Evolutionary conservation across 1,140 invertebrate genomes (phyloP), one percentile per base, ranked within the genome.

Genomic region (Nebria ingens): DNA sequence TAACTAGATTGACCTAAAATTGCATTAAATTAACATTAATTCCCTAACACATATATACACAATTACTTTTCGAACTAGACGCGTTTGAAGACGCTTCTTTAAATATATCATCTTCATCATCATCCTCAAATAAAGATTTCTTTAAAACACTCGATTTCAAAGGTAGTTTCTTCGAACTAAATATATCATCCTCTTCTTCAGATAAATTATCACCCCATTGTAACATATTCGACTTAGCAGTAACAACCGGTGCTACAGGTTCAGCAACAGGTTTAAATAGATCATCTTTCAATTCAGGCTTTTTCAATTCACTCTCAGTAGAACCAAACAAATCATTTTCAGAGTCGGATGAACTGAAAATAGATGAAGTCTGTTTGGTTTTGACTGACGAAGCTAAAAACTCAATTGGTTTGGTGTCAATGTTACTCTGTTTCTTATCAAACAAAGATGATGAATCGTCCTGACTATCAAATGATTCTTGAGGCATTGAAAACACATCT

Each of bases 41-140:
- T 45, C 3, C 15, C 9, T 12, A 4, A 45, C 40, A 45, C 17
- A 45, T 4, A 45, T 45, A 45, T 12, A 45, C 9, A 45, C 15
- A 45, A 9, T 45, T 11, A 45, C 15, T 17, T 45, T 12, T 11
- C 17, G 25, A 45, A 45, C 9, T 12, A 45, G 17, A 17, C 17
- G 40, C 17, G 17, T 6, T 45, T 45, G 40, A 45, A 12, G 52
- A 13, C 2, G 15, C 25, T 11, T 54, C 25, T n/a, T n/a, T n/a
- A 58, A 62, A 62, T 19, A 62, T 52, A 52, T 62, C 59, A 25
- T 59, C 60, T 22, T 57, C 57, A 2, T 45, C 49, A 34, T 50
- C 52, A 54, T 59, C 58, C 38, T 56, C 58, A 25, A 63, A 63
- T 13, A 63, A 23, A 17, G 56, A 55, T 21, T 60, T 58, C 17